Evolutionary conservation across 2,888 invertebrate genomes (phyloP).

Genomic region (Spodoptera picta): DNA sequence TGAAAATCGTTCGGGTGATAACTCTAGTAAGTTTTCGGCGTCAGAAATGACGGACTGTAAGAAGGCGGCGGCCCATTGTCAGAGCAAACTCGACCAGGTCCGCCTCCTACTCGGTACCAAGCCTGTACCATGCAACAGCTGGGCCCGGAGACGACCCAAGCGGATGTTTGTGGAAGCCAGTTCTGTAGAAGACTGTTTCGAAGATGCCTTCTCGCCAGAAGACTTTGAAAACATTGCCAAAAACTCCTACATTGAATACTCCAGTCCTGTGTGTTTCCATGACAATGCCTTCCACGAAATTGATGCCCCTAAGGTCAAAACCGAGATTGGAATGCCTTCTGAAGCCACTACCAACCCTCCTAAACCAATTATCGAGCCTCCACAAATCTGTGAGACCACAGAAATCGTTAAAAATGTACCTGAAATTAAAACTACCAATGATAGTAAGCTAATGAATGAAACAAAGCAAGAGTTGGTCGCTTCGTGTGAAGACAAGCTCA

Average conservation of each 20-base stretch:
- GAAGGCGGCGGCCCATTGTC: slow-evolving; percentile 73
- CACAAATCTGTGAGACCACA: slow-evolving; percentile 49
- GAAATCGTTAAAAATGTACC: slow-evolving; percentile 59
- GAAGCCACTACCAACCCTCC: slow-evolving; percentile 24
- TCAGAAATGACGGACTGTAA: slow-evolving; percentile 73
- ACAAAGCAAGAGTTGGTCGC: slow-evolving; percentile 65
- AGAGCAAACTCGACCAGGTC: slow-evolving; percentile 76
- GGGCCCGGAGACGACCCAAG: slow-evolving; percentile 63
- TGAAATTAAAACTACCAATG: slow-evolving; percentile 27
- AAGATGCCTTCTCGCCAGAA: slow-evolving; percentile 79
- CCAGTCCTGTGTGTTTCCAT: slow-evolving; percentile 65
- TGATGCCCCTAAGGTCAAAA: slow-evolving; percentile 67
- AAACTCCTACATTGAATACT: slow-evolving; percentile 66
- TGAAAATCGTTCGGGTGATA: slow-evolving; percentile 56
- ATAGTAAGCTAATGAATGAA: slow-evolving; percentile 31
- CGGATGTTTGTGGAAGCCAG: slow-evolving; percentile 73
- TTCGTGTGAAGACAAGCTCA: slow-evolving; percentile 80
- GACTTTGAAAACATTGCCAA: slow-evolving; percentile 71
- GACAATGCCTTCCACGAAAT: slow-evolving; percentile 62
- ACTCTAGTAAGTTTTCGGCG: slow-evolving; percentile 55
- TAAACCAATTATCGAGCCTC: slow-evolving; percentile 23
- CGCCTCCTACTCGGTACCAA: slow-evolving; percentile 66
- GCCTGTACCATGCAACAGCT: slow-evolving; percentile 56
- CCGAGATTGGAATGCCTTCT: slow-evolving; percentile 51
- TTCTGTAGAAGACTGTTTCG: slow-evolving; percentile 74